These are phyloP conservation scores for Drosophila albomicans DNA, from an alignment of 1,140 invertebrate genomes.

Conservation along the genomic window DNA sequence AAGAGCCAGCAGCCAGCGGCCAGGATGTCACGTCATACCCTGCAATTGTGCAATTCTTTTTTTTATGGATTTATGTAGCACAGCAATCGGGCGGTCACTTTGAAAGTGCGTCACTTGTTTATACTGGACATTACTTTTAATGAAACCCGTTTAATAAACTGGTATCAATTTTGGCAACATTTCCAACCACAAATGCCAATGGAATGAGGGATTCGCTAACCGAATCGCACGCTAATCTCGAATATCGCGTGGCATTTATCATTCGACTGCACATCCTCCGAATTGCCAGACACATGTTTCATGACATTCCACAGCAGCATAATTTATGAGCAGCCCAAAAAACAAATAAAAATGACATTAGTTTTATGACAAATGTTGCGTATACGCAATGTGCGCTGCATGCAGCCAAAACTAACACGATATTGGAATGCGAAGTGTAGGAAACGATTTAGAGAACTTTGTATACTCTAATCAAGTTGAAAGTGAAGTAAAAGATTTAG, in stretches of 20 bases:
- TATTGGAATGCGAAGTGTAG: not conserved
- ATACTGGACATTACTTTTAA: conserved; percentile 49
- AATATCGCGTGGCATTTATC: conserved; percentile 40
- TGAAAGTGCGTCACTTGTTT: conserved; percentile 59
- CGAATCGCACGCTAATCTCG: not conserved
- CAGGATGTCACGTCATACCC: conserved; percentile 77
- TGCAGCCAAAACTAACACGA: not conserved
- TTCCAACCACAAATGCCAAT: conserved; percentile 27
- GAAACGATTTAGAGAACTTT: not conserved
- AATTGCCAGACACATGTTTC: conserved; percentile 3
- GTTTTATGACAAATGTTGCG: conserved; percentile 67
- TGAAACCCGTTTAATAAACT: conserved; percentile 66
- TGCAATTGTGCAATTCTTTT: conserved; percentile 60
- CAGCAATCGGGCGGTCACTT: conserved; percentile 17
- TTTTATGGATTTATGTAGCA: conserved; percentile 17
- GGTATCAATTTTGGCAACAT: conserved; percentile 58
- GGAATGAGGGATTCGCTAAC: conserved; percentile 9
- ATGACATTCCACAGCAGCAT: not conserved
- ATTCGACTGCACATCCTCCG: conserved; percentile 65
- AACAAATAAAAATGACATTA: conserved; percentile 36
- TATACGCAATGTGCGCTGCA: conserved; percentile 60
- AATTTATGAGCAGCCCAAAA: conserved; percentile 12
- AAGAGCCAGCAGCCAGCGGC: conserved; percentile 15
- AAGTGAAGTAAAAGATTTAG: too few species aligned
- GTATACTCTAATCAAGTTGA: not conserved